These are phyloP conservation scores for Latrodectus geometricus DNA, from an alignment of 1,140 invertebrate species.

Conservation along the genomic window DNA sequence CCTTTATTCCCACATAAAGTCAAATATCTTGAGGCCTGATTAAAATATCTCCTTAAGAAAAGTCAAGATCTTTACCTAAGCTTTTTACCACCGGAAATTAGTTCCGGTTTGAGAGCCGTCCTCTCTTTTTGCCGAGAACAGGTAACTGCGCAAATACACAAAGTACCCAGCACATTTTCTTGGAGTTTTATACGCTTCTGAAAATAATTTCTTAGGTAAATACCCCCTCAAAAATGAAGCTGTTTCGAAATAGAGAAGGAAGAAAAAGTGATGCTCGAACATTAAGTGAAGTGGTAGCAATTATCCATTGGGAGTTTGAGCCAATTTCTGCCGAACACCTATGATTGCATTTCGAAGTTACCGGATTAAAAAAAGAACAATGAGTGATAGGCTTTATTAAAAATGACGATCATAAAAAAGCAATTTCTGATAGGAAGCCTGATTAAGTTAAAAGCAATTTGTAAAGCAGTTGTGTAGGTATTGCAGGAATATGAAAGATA, in stretches of 20 bases:
- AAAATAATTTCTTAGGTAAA: conserved; percentile 26
- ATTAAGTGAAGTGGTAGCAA: background rate
- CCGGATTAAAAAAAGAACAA: background rate
- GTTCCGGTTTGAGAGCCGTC: background rate
- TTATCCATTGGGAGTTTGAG: background rate
- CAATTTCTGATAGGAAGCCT: background rate
- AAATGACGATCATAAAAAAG: background rate
- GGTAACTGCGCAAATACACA: background rate
- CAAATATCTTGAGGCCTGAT: conserved; percentile 31
- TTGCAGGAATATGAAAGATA: too few relatives aligned
- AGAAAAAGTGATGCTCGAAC: background rate
- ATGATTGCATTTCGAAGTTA: background rate
- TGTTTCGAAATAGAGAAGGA: background rate
- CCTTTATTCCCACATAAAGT: conserved; percentile 12
- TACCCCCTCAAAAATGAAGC: conserved; percentile 4
- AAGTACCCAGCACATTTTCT: background rate
- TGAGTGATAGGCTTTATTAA: background rate
- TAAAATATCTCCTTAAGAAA: conserved; percentile 32
- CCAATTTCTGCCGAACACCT: background rate
- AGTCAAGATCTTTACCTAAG: background rate
- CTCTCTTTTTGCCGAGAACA: background rate
- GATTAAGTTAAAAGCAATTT: background rate
- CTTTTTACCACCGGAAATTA: background rate
- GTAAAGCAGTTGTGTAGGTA: too few relatives aligned
- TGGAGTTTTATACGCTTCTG: background rate